Conservation (phyloP, 2,113 vertebrate species). For the Anguilla rostrata region DNA sequence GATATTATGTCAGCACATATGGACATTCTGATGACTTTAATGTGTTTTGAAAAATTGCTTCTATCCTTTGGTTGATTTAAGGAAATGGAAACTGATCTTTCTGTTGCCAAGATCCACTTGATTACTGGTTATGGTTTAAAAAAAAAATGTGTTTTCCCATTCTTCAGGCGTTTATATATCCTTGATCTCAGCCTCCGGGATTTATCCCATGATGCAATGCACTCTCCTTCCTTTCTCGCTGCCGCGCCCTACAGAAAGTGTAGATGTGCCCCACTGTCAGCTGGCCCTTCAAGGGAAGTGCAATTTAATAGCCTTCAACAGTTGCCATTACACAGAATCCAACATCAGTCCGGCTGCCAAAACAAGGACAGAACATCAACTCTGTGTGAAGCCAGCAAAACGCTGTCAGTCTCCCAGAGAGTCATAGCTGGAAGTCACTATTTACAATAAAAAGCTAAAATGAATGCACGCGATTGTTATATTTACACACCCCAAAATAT, state of each 20-base stretch:
- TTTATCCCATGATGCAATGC: neutral
- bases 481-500: neutral
- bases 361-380: constrained; percentile 57
- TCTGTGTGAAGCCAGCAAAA: constrained; percentile 54
- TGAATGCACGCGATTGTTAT: neutral
- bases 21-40: neutral
- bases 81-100: neutral
- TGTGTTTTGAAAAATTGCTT: neutral
- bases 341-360: constrained; percentile 68
- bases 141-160: too few species aligned
- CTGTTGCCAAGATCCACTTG: neutral
- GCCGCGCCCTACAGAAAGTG: constrained; percentile 20
- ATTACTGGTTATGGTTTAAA: neutral
- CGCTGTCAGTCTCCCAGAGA: constrained; percentile 48
- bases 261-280: constrained; percentile 63
- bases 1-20: neutral
- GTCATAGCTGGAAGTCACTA: constrained; percentile 55
- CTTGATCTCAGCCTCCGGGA: neutral
- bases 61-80: neutral
- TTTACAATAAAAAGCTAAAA: neutral
- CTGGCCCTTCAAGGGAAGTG: constrained; percentile 59
- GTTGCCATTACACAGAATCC: constrained; percentile 61
- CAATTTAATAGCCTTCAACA: constrained; percentile 69
- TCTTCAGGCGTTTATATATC: neutral
- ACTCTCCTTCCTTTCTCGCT: constrained; percentile 11